Evolutionary conservation across 2,888 invertebrate genomes (phyloP).

Genomic region (Pseudococcus jackbeardsleyi): DNA sequence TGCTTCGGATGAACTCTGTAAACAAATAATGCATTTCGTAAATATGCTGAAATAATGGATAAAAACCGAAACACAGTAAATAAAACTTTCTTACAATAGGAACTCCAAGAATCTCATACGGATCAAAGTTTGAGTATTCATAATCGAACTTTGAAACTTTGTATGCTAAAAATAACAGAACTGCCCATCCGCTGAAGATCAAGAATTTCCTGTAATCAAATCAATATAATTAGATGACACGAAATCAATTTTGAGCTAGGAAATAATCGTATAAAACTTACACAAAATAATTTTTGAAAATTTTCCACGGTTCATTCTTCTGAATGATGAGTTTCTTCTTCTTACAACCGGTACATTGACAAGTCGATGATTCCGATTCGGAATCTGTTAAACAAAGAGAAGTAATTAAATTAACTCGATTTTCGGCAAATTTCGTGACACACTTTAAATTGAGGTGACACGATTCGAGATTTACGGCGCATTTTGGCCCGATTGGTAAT

Average conservation of each 20-base stretch:
- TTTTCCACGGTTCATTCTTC: slow-evolving; percentile 89
- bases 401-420: background rate
- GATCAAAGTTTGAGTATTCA: slow-evolving; percentile 99
- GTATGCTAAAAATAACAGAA: slow-evolving; percentile 85
- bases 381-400: slow-evolving; percentile 57
- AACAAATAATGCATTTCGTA: background rate
- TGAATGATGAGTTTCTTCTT: slow-evolving; percentile 86
- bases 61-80: background rate
- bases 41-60: no score
- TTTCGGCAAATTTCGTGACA: slow-evolving; percentile 23
- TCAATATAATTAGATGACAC: background rate
- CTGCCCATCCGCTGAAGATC: slow-evolving; percentile 86
- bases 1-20: slow-evolving; percentile 83
- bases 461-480: background rate
- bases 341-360: slow-evolving; percentile 90
- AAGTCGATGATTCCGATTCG: slow-evolving; percentile 72
- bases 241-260: background rate
- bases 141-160: slow-evolving; percentile 97
- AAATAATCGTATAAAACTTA: slow-evolving; percentile 69
- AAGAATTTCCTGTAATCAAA: slow-evolving; percentile 79
- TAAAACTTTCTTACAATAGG: slow-evolving; percentile 77
- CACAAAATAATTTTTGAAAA: slow-evolving; percentile 81
- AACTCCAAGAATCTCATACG: slow-evolving; percentile 94
- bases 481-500: background rate
- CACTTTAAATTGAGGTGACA: background rate